Conservation (phyloP, 2,113 vertebrate species). For the Globicephala melas region DNA sequence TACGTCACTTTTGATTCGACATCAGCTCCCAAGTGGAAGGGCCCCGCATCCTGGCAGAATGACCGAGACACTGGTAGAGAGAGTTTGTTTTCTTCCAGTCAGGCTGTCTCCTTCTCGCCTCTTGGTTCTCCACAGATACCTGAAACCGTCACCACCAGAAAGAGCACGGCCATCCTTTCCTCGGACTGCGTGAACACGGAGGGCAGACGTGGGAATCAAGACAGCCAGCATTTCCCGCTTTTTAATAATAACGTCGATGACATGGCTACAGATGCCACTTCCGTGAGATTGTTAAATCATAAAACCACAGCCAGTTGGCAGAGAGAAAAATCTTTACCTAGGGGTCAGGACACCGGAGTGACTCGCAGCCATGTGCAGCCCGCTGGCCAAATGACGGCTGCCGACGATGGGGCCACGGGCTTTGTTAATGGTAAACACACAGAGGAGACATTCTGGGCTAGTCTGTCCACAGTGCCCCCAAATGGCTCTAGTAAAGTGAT, state of each 20-base stretch:
- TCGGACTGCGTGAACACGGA: rapidly evolving
- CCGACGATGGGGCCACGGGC: rapidly evolving
- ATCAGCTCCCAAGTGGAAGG: not conserved
- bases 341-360: not conserved
- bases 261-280: rapidly evolving
- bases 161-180: rapidly evolving
- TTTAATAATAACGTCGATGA: not conserved
- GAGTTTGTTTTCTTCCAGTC: not conserved
- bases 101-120: not conserved
- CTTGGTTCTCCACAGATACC: not conserved
- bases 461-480: not conserved
- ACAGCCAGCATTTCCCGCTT: not conserved
- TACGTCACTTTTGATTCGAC: not conserved
- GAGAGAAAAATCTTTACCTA: not conserved
- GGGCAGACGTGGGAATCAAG: not conserved
- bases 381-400: not conserved
- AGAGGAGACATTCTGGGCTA: not conserved
- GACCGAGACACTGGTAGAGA: not conserved
- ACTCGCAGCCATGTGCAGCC: not conserved
- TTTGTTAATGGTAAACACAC: not conserved
- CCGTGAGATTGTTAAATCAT: not conserved
- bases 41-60: not conserved
- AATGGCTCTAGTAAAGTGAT: not conserved
- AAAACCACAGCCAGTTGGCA: not conserved
- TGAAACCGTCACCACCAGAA: not conserved